Conservation (phyloP, 1,140 invertebrate genomes). For the Phthorimaea operculella region DNA sequence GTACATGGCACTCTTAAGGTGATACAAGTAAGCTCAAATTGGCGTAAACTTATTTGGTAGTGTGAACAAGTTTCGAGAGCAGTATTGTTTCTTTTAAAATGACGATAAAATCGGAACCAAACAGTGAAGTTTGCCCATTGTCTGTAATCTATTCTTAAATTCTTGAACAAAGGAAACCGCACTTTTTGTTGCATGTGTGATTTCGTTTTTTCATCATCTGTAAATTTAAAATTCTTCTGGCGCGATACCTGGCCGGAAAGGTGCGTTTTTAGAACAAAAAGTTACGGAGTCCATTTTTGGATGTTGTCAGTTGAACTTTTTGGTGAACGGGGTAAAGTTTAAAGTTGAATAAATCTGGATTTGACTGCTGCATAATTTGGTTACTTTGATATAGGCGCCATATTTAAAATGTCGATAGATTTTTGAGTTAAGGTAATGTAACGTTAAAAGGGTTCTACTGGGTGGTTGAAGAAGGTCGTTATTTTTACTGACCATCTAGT, state of each 20-base stretch:
- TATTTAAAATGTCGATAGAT: conserved; percentile 11
- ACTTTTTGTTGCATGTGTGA: conserved; percentile 28
- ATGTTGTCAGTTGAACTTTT: background rate
- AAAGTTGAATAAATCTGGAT: conserved; percentile 21
- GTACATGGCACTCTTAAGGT: background rate
- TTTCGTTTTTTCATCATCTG: conserved; percentile 11
- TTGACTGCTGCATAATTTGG: conserved; percentile 11
- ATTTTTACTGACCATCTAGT: too few species aligned
- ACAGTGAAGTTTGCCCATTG: conserved; percentile 46
- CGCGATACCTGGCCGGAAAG: conserved; percentile 33
- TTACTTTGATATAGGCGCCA: conserved; percentile 18
- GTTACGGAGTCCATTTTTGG: background rate
- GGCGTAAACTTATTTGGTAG: background rate
- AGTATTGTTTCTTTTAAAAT: conserved; percentile 29
- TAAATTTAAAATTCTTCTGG: conserved; percentile 25
- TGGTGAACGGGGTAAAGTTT: conserved; percentile 20
- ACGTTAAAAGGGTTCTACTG: conserved; percentile 16
- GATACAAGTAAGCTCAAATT: background rate
- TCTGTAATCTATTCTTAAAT: conserved; percentile 36
- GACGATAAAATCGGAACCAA: conserved; percentile 44
- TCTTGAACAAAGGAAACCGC: conserved; percentile 50
- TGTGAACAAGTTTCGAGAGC: conserved; percentile 7
- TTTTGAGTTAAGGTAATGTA: conserved; percentile 15
- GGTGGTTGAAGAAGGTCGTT: too few species aligned
- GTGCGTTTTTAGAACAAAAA: conserved; percentile 11